These are phyloP conservation scores for Sitta europaea DNA, from an alignment of 2,113 vertebrate genomes.

Conservation along the genomic window DNA sequence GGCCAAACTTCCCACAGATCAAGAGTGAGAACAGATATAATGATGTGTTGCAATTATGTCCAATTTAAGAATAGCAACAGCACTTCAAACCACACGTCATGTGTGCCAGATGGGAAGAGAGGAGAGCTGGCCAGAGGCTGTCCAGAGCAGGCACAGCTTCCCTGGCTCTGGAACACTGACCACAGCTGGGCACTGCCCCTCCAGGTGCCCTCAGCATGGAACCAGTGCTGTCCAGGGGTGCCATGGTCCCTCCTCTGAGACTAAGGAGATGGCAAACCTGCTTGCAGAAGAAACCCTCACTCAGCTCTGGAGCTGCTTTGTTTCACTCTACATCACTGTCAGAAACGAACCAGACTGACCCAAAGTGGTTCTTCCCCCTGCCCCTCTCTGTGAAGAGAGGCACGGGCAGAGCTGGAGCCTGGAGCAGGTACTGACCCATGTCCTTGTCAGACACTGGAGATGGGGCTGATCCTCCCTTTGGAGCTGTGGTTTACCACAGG, in stretches of 20 bases:
- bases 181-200: fast-evolving
- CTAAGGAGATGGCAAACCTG: not conserved
- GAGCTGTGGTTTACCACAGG: not conserved
- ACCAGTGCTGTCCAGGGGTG: fast-evolving
- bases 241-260: not conserved
- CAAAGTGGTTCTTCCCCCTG: not conserved
- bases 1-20: not conserved
- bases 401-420: not conserved
- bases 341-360: not conserved
- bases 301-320: not conserved
- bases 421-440: not conserved
- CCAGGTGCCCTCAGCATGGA: fast-evolving
- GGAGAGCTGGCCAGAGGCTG: not conserved
- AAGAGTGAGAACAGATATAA: not conserved
- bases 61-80: not conserved
- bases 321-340: not conserved
- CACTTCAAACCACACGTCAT: not conserved
- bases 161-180: not conserved
- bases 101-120: not conserved
- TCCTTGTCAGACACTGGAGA: not conserved
- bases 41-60: not conserved
- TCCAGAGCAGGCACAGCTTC: not conserved
- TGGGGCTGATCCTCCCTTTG: not conserved
- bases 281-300: not conserved
- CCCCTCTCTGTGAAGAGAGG: not conserved